These are phyloP conservation scores for Macropodus opercularis DNA, from an alignment of 2,797 vertebrate species.

Conservation along the genomic window DNA sequence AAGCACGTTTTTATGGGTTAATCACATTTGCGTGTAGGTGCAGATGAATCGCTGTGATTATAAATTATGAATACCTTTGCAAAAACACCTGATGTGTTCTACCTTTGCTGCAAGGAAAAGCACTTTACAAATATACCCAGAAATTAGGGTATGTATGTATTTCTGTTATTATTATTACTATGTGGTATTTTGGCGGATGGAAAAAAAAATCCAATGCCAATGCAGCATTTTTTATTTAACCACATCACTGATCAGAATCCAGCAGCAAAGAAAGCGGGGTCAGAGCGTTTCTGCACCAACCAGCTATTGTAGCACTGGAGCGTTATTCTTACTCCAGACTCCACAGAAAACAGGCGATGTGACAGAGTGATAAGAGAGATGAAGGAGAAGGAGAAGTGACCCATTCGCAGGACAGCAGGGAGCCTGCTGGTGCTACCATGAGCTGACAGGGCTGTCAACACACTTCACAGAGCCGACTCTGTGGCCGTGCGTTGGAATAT, in stretches of 20 bases:
- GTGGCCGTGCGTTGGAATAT: constrained; percentile 27
- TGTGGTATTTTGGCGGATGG: no score
- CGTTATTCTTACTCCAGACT: constrained; percentile 27
- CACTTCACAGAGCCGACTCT: constrained; percentile 46
- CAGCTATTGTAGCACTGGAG: background rate
- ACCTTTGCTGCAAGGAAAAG: no score
- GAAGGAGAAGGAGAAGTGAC: constrained; percentile 66
- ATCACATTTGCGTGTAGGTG: background rate
- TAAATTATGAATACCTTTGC: no score
- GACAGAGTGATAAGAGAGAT: constrained; percentile 53
- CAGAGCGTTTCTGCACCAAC: background rate
- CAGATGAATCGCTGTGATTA: no score
- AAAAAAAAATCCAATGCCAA: no score
- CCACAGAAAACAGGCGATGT: constrained; percentile 47
- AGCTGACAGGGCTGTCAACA: constrained; percentile 67
- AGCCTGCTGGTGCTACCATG: constrained; percentile 69
- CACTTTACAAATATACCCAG: no score
- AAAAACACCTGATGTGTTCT: no score
- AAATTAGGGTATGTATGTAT: no score
- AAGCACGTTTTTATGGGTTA: no score
- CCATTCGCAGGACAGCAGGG: constrained; percentile 74
- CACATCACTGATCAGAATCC: no score
- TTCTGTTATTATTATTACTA: no score
- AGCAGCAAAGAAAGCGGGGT: constrained; percentile 7
- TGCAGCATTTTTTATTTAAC: no score